phyloP scores from a whole-genome alignment of 2,113 vertebrate genomes.

The Oncorhynchus keta region DNA sequence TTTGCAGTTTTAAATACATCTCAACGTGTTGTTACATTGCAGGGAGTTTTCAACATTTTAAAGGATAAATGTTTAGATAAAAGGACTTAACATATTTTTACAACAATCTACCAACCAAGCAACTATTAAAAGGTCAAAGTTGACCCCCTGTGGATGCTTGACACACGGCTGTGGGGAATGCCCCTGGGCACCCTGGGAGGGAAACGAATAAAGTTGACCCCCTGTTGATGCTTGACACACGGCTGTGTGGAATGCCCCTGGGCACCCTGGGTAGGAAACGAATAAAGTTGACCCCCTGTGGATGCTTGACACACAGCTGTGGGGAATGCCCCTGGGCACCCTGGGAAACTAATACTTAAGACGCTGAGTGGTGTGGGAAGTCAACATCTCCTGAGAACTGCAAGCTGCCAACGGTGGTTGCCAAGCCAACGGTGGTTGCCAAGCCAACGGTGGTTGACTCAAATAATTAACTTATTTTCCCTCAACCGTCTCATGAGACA shows the following conservation, averaged over 20 bases:
- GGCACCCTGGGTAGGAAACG: no score
- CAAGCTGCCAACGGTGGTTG: no score
- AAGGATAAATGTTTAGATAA: neutral
- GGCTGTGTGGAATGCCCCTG: neutral
- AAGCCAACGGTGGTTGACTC: no score
- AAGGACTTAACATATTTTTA: no score
- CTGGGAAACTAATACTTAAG: neutral
- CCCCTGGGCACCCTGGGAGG: neutral
- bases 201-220: no score
- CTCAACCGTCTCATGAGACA: no score
- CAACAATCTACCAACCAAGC: neutral
- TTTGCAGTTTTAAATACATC: no score
- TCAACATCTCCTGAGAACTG: no score
- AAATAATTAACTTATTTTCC: no score
- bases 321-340: neutral
- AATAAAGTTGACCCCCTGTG: neutral
- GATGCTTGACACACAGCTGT: neutral
- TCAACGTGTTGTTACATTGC: neutral
- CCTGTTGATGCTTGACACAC: neutral
- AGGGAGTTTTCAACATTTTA: neutral
- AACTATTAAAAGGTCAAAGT: neutral
- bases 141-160: neutral
- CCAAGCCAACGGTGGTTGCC: no score
- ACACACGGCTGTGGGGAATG: neutral
- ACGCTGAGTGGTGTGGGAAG: neutral